These are phyloP conservation scores for Phalacrocorax aristotelis DNA, from an alignment of 2,113 vertebrate genomes.

Conservation along the genomic window DNA sequence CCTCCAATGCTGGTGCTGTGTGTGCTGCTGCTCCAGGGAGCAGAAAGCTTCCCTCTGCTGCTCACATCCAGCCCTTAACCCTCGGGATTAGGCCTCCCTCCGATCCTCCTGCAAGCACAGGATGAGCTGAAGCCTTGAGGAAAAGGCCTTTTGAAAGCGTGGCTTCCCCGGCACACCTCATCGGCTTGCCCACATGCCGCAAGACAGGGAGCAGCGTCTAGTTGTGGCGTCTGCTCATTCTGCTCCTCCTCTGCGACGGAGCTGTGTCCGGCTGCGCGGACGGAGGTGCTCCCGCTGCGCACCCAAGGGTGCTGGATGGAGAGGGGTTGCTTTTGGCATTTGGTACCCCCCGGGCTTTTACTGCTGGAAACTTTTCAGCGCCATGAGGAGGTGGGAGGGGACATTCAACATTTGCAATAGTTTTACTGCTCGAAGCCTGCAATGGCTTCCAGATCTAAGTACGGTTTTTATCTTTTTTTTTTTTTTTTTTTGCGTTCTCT, in stretches of 20 bases:
- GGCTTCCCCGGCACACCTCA: neutral
- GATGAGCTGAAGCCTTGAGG: neutral
- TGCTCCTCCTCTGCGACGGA: neutral
- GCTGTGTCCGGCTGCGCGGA: rapidly evolving
- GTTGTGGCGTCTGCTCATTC: rapidly evolving
- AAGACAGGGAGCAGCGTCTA: rapidly evolving
- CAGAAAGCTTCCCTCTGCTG: neutral
- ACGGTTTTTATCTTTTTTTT: neutral
- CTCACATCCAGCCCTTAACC: neutral
- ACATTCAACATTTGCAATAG: neutral
- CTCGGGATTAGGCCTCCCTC: neutral
- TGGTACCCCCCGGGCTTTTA: neutral
- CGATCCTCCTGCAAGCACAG: neutral
- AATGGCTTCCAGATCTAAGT: neutral
- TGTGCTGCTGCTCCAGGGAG: neutral
- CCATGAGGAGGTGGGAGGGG: neutral
- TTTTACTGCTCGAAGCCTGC: neutral
- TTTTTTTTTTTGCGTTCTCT: too few species aligned
- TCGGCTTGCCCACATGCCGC: rapidly evolving
- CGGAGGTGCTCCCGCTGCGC: rapidly evolving
- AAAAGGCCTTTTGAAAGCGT: neutral
- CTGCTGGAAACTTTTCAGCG: neutral
- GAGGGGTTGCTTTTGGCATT: neutral
- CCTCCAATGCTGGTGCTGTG: neutral
- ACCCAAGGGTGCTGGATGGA: neutral